Base-by-base conservation (phyloP, 2,113 vertebrate species). In the Perognathus longimembris region DNA sequence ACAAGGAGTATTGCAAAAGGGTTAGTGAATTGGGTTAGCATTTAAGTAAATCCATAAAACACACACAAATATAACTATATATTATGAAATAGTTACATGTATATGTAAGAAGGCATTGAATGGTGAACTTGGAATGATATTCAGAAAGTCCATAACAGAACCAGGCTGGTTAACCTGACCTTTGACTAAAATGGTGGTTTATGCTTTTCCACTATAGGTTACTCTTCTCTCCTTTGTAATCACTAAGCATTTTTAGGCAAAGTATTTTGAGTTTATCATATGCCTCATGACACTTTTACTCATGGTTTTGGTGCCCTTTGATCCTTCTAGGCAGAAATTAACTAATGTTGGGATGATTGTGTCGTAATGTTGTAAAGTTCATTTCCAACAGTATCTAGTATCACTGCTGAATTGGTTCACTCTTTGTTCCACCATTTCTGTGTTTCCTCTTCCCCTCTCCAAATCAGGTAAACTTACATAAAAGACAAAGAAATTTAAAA, bases 31-130 rank as follows among this genome's bases (percentile, higher is more conserved):
- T 73, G 54, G 26, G 38, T 26, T 73, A 88, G 5, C n/a, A 85
- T 69, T 81, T 81, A 85, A 45, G 9, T 76, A 80, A n/a, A 75
- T 85, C n/a, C 79, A 57, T 28, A 71, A 92, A 92, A 90, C 34
- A 74, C 5, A n/a, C 40, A 59, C 73, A 90, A 89, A 75, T 24
- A 69, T 42, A 69, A 70, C 18, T 77, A 10, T 26, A 38, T 59
- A 34, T 76, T 82, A 28, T 63, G 81, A 83, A 61, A 63, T 69
- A 38, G 5, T 32, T 40, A 34, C 11, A 26, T 45, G 30, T 88
- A 15, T 85, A 66, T 69, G 26, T 63, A 34, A 34, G 64, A 89
- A 63, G 75, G 17, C 34, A 69, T 84, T 75, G 50, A 81, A 42
- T 42, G 59, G 9, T 71, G 61, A 92, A 32, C 24, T 11, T 90